phyloP scores from a whole-genome alignment of 2,888 invertebrate genomes.

The Drosophila neonasuta region DNA sequence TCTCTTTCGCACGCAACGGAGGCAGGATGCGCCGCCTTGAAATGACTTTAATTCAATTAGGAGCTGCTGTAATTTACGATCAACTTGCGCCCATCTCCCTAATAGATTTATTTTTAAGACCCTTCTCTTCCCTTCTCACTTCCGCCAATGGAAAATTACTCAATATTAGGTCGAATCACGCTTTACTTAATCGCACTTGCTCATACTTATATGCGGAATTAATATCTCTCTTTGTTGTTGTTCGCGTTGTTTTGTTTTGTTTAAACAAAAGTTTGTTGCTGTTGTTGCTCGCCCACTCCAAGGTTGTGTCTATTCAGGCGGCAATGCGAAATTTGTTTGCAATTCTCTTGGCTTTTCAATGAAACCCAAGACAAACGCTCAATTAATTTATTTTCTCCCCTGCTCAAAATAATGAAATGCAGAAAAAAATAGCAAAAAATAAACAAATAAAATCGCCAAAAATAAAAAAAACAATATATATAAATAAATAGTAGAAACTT shows the following conservation, averaged over 20 bases:
- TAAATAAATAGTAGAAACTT: slow-evolving; percentile 32
- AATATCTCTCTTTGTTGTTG: slow-evolving; percentile 9
- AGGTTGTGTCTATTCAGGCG: slow-evolving; percentile 67
- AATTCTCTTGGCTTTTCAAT: slow-evolving; percentile 43
- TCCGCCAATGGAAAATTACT: slow-evolving; percentile 59
- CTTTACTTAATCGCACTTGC: slow-evolving; percentile 25
- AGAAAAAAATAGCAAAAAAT: slow-evolving; percentile 15
- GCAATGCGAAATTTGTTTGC: slow-evolving; percentile 64
- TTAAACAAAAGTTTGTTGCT: slow-evolving; percentile 44
- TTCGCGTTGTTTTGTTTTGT: slow-evolving; percentile 18
- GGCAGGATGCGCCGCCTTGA: slow-evolving; percentile 38
- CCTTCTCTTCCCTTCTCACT: neutral
- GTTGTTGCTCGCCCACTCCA: slow-evolving; percentile 41
- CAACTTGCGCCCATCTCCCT: slow-evolving; percentile 29
- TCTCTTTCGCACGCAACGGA: slow-evolving; percentile 1
- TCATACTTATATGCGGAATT: slow-evolving; percentile 32
- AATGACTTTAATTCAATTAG: slow-evolving; percentile 73
- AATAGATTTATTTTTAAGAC: slow-evolving; percentile 67
- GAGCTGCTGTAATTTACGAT: slow-evolving; percentile 67
- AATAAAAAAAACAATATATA: slow-evolving; percentile 26
- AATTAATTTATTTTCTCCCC: slow-evolving; percentile 46
- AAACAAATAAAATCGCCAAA: slow-evolving; percentile 6
- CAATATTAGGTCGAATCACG: slow-evolving; percentile 61
- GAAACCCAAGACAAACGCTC: slow-evolving; percentile 41
- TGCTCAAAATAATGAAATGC: slow-evolving; percentile 24